These are phyloP conservation scores for Pyrrhia umbra DNA, from an alignment of 2,888 invertebrate genomes.

Conservation along the genomic window DNA sequence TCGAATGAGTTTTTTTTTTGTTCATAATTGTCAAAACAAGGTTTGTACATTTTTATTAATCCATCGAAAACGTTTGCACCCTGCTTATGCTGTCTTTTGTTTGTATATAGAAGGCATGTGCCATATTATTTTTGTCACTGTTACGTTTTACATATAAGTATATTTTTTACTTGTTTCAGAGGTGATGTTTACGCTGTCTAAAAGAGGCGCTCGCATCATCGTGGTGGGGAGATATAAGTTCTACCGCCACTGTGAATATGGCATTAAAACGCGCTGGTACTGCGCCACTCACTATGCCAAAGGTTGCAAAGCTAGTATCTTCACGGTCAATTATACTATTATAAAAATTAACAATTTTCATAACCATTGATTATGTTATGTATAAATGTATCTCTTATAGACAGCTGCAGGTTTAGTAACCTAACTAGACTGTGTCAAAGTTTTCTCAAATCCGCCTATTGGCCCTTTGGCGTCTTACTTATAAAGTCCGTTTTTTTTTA, in stretches of 20 bases:
- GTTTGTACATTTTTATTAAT: background rate
- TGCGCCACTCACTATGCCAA: conserved; percentile 20
- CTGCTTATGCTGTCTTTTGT: background rate
- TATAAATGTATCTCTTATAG: no score
- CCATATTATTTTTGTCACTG: background rate
- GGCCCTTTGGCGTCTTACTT: no score
- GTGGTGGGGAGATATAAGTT: background rate
- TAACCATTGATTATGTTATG: no score
- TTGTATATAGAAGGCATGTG: background rate
- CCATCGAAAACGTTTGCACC: no score
- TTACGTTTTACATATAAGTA: background rate
- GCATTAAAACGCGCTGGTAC: conserved; percentile 3
- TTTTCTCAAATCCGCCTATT: no score
- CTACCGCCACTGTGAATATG: background rate
- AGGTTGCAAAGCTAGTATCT: conserved; percentile 62
- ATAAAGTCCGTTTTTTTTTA: no score
- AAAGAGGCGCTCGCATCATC: background rate
- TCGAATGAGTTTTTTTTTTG: no score
- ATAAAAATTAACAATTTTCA: conserved; percentile 62
- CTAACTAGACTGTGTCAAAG: no score
- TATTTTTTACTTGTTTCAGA: background rate
- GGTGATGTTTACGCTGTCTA: background rate
- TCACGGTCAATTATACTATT: conserved; percentile 64
- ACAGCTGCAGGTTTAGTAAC: no score
- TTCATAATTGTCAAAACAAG: background rate